Conservation (phyloP, 2,797 vertebrate genomes). For the Echiichthys vipera region DNA sequence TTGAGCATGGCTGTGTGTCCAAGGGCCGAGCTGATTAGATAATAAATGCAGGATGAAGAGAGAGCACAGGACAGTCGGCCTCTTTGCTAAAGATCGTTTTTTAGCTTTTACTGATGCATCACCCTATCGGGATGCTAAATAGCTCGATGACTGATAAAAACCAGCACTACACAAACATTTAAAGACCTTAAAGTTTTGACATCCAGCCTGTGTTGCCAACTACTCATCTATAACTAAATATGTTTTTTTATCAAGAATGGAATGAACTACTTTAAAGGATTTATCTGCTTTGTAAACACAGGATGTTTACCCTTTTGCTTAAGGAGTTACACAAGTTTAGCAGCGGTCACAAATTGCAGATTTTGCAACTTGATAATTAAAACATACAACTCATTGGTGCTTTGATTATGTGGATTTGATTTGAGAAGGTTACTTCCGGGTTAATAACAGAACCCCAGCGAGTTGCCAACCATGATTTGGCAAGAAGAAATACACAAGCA, state of each 20-base stretch:
- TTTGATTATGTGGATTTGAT: constrained; percentile 71
- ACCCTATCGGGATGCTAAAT: constrained; percentile 38
- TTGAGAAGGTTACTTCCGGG: constrained; percentile 68
- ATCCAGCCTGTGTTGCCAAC: constrained; percentile 40
- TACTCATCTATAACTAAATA: constrained; percentile 40
- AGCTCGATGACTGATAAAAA: constrained; percentile 53
- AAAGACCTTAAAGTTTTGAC: constrained; percentile 46
- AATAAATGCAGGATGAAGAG: constrained; percentile 75
- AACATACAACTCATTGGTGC: constrained; percentile 67
- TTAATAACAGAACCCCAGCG: constrained; percentile 67
- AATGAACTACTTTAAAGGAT: constrained; percentile 61
- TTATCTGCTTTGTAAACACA: constrained; percentile 64
- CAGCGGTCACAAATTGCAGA: constrained; percentile 39
- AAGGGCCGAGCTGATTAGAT: constrained; percentile 80
- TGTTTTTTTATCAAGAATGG: constrained; percentile 50
- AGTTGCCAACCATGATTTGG: constrained; percentile 57
- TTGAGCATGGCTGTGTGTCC: constrained; percentile 80
- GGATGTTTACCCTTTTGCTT: constrained; percentile 74
- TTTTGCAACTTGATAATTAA: constrained; percentile 77
- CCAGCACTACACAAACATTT: constrained; percentile 44
- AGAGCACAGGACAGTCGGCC: constrained; percentile 38
- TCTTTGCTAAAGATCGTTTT: constrained; percentile 12
- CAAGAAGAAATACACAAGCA: constrained; percentile 70
- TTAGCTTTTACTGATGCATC: constrained; percentile 36
- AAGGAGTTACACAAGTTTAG: constrained; percentile 62